These are phyloP conservation scores for Pituophis catenifer DNA, from an alignment of 2,113 vertebrate species.

Conservation along the genomic window DNA sequence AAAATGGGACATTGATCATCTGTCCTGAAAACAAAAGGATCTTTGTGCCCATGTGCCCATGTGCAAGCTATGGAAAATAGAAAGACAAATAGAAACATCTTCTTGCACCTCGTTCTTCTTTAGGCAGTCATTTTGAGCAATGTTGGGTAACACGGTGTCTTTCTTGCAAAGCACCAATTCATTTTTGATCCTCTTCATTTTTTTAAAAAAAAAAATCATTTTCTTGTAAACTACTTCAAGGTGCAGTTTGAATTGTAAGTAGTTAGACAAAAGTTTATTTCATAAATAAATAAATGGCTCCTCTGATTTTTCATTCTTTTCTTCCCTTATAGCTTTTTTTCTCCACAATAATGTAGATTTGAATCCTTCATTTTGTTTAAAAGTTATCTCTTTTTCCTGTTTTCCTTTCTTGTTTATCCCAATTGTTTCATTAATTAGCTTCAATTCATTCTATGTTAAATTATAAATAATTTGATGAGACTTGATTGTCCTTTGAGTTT, in stretches of 20 bases:
- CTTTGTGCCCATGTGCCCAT: background rate
- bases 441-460: background rate
- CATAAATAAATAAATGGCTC: background rate
- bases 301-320: background rate
- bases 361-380: background rate
- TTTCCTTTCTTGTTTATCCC: background rate
- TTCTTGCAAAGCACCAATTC: background rate
- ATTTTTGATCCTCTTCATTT: background rate
- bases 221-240: background rate
- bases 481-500: background rate
- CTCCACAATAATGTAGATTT: background rate
- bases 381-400: background rate
- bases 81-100: background rate
- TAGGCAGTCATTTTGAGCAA: background rate
- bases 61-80: background rate
- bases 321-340: background rate
- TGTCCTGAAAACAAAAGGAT: background rate
- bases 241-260: background rate
- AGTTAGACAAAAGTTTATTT: background rate
- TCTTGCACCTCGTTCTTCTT: background rate
- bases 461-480: background rate
- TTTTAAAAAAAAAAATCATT: background rate
- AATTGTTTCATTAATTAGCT: background rate
- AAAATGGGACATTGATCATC: background rate
- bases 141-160: background rate